A percentile compares a stretch with the other conserved stretches of the same genome.
These are phyloP conservation scores for Morpho deidamia DNA, from an alignment of 2,888 invertebrate species.

Conservation along the genomic window DNA sequence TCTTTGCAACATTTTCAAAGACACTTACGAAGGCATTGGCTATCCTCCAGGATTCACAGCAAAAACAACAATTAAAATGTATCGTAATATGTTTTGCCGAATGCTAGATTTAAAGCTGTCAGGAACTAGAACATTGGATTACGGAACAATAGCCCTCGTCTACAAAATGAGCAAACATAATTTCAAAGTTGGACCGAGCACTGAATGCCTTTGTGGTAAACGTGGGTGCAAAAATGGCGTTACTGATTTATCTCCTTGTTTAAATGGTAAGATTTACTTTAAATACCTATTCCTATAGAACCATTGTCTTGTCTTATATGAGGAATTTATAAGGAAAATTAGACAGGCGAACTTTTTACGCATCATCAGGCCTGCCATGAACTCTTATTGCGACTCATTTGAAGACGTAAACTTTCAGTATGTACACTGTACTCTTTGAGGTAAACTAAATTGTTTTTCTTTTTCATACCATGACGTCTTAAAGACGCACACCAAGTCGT, in stretches of 20 bases:
- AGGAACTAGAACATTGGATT: slow-evolving; percentile 32
- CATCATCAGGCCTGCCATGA: too few species aligned
- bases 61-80: slow-evolving; percentile 78
- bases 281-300: too few species aligned
- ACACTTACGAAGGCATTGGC: slow-evolving; percentile 84
- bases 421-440: too few species aligned
- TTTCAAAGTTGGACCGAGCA: slow-evolving; percentile 79
- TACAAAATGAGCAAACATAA: slow-evolving; percentile 81
- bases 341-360: too few species aligned
- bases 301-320: too few species aligned
- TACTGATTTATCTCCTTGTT: slow-evolving; percentile 84
- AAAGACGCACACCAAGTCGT: too few species aligned
- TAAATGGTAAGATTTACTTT: slow-evolving; percentile 77
- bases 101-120: slow-evolving; percentile 70
- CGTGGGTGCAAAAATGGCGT: slow-evolving; percentile 76
- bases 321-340: too few species aligned
- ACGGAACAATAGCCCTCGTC: slow-evolving; percentile 77
- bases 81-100: slow-evolving; percentile 87
- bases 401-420: too few species aligned
- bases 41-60: slow-evolving; percentile 81
- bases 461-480: too few species aligned
- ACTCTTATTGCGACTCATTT: too few species aligned
- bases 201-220: slow-evolving; percentile 80
- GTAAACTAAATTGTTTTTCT: too few species aligned
- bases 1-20: slow-evolving; percentile 82